These are phyloP conservation scores for Andrena haemorrhoa DNA, from an alignment of 2,888 invertebrate genomes.

Conservation along the genomic window DNA sequence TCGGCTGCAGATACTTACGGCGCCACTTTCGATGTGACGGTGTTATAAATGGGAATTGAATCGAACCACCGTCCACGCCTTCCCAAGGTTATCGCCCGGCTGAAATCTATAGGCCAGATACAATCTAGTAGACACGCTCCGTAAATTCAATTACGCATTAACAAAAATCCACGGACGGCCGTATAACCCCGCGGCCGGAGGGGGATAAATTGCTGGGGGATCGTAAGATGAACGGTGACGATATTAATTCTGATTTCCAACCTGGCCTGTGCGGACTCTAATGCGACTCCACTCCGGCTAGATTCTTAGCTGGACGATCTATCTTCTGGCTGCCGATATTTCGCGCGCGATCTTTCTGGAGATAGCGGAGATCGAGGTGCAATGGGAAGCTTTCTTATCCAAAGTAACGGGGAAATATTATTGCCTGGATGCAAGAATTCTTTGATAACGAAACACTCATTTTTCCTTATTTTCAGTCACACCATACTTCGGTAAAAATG, in stretches of 20 bases:
- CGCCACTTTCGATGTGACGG: conserved; percentile 75
- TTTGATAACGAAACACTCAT: too few relatives aligned
- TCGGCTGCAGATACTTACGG: conserved; percentile 72
- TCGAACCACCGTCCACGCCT: conserved; percentile 79
- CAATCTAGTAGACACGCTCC: conserved; percentile 79
- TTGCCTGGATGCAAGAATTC: too few relatives aligned
- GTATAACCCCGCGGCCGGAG: conserved; percentile 41
- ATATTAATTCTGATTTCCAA: conserved; percentile 68
- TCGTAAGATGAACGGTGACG: conserved; percentile 70
- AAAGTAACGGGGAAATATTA: background rate
- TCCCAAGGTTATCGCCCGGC: conserved; percentile 76
- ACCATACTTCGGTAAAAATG: too few relatives aligned
- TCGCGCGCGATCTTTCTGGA: background rate
- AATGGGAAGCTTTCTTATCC: background rate
- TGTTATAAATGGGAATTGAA: conserved; percentile 81
- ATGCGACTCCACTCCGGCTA: conserved; percentile 41
- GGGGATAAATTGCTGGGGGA: conserved; percentile 59
- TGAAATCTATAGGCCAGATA: conserved; percentile 78
- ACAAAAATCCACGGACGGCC: conserved; percentile 74
- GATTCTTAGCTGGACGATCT: conserved; percentile 33
- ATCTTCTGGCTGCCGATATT: background rate
- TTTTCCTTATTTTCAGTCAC: too few relatives aligned
- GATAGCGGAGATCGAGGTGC: background rate
- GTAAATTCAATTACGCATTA: conserved; percentile 82
- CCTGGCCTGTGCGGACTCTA: conserved; percentile 43